Evolutionary conservation across 2,113 vertebrate genomes (phyloP).

Genomic region (Alectura lathami): DNA sequence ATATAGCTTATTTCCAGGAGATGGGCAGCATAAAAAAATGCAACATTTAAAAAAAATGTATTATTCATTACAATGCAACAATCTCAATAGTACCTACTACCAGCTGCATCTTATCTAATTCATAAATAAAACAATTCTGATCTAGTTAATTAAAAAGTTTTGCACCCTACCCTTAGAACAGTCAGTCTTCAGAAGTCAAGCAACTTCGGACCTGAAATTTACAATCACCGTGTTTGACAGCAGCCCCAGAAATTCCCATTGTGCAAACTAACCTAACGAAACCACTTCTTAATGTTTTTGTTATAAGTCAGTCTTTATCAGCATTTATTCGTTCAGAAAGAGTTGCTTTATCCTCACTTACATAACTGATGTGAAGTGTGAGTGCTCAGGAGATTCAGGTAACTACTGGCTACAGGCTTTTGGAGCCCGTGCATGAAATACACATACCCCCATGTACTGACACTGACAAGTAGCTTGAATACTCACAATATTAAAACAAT

Average conservation of each 20-base stretch:
- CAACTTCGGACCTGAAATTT: neutral
- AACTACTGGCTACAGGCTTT: neutral
- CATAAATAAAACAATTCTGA: neutral
- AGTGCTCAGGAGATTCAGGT: neutral
- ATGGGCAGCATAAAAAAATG: neutral
- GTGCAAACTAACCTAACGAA: slow-evolving; percentile 19
- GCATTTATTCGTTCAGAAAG: neutral
- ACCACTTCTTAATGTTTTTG: neutral
- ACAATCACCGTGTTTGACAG: neutral
- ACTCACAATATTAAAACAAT: neutral
- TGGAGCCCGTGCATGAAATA: neutral
- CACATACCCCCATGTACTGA: neutral
- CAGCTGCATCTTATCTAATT: neutral
- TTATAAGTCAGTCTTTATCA: neutral
- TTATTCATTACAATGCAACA: neutral
- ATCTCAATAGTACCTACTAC: neutral
- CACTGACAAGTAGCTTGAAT: neutral
- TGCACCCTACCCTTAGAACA: neutral
- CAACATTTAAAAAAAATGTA: neutral
- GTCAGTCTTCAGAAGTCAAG: neutral
- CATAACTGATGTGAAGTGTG: neutral
- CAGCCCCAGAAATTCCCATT: neutral
- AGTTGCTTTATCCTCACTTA: neutral
- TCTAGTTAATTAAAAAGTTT: neutral
- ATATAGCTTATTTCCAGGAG: slow-evolving; percentile 22